Evolutionary conservation across 2,797 vertebrate species (phyloP), one percentile per base, ranked within the genome.

Genomic region (Epinephelus coioides): DNA sequence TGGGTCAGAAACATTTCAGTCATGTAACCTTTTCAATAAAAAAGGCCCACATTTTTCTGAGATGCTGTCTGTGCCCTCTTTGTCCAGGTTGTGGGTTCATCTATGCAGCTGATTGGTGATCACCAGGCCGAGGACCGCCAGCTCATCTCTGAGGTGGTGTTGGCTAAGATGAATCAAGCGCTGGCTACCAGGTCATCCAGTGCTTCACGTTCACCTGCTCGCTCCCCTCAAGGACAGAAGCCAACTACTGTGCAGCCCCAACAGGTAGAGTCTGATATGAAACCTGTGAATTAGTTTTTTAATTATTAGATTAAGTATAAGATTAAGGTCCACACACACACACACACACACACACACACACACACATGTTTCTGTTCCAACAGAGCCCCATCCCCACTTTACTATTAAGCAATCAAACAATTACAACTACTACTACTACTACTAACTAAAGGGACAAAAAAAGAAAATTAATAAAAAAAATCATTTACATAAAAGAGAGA

Each of bases 41-140:
- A 7, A 25, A 30, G 17, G 9, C 7, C 21, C 11, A 6, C 18
- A 12, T 65, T 56, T 1, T 64, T 47, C 34, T 63, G 19, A 63
- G 9, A 21, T 0, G 2, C 2, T 21, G 11, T 7, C 25, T 54
- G 0, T 69, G 25, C 38, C 10, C 30, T 50, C 15, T 69, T 19
- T 73, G 7, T 83, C 23, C 90, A 99, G 98, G 97, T 99, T 79
- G 96, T 99, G 94, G 98, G 98, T 80, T 98, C 97, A 47, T 97
- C 98, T 53, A 97, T 99, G 97, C 98, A 97, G 55, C 91, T 99
- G 88, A 97, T 99, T 2, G 98, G 98, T 11, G 98, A 99, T 74
- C 98, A 99, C 92, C 98, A 99, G 90, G 86, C 90, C 0, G 98
- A 99, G 81, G 98, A 99, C 93, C 96, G 96, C 71, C 97, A 97